phyloP scores from a whole-genome alignment of 2,888 invertebrate species.

The Halocaridina rubra region DNA sequence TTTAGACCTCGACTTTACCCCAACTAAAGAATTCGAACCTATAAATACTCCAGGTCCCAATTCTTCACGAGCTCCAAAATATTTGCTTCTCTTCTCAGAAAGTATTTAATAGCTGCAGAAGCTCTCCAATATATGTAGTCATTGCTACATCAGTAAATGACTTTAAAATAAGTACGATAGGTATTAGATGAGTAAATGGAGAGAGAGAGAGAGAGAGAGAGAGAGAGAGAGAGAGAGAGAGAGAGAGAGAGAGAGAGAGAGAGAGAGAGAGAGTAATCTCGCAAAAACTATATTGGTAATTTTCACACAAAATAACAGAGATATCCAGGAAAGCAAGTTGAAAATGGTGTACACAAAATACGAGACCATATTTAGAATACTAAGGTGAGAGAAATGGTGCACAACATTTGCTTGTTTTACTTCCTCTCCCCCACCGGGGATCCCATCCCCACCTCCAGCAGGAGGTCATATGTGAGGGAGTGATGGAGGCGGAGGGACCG shows the following conservation, averaged over 20 bases:
- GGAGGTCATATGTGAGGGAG: no score
- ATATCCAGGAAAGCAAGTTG: not conserved
- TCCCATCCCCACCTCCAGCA: no score
- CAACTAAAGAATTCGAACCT: not conserved
- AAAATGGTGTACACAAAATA: no score
- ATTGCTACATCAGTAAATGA: not conserved
- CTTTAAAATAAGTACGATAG: no score
- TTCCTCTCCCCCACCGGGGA: not conserved
- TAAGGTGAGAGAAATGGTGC: no score
- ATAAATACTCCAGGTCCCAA: not conserved
- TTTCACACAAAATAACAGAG: no score
- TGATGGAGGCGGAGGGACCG: not conserved
- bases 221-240: not conserved
- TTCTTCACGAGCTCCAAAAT: not conserved
- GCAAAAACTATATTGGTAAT: no score
- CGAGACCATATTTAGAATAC: no score
- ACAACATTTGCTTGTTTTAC: not conserved
- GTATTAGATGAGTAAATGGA: no score
- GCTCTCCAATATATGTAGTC: no score
- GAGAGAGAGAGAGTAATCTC: not conserved
- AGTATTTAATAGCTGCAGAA: no score
- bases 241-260: not conserved
- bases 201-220: not conserved
- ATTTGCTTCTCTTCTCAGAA: not conserved
- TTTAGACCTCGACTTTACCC: no score